Evolutionary conservation across 2,888 invertebrate species (phyloP).

Genomic region (Lacanobia oleracea): DNA sequence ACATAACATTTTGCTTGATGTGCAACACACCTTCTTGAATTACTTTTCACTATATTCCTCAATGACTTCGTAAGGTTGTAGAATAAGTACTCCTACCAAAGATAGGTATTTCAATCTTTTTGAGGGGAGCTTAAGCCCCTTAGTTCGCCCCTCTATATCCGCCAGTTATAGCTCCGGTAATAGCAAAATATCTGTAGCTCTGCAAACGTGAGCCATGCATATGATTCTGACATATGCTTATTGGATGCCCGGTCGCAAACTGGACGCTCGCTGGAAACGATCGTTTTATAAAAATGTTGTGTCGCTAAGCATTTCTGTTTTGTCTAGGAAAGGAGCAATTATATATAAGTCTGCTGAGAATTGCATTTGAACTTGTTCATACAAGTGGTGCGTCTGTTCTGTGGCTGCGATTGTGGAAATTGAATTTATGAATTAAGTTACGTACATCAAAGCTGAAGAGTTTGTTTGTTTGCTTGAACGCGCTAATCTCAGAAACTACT

Average conservation of each 20-base stretch:
- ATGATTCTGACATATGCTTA: slow-evolving; percentile 72
- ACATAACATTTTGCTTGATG: too few relatives aligned
- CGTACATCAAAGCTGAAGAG: too few relatives aligned
- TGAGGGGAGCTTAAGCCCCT: too few relatives aligned
- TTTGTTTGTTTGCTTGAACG: too few relatives aligned
- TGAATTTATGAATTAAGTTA: neutral
- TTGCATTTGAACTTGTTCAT: slow-evolving; percentile 13
- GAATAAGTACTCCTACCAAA: too few relatives aligned
- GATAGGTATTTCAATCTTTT: too few relatives aligned
- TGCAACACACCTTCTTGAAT: too few relatives aligned
- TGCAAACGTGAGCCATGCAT: slow-evolving; percentile 63
- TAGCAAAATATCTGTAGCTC: slow-evolving; percentile 61
- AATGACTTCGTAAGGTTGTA: too few relatives aligned
- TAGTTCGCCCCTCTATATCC: too few relatives aligned
- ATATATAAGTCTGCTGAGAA: slow-evolving; percentile 42
- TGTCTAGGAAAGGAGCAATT: slow-evolving; percentile 58
- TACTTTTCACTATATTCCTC: too few relatives aligned
- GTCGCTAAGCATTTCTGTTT: slow-evolving; percentile 58
- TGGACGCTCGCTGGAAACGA: slow-evolving; percentile 64
- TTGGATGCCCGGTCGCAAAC: slow-evolving; percentile 70
- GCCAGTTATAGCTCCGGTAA: slow-evolving; percentile 52
- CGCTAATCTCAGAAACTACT: too few relatives aligned
- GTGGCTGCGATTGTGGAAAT: too few relatives aligned
- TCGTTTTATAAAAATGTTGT: slow-evolving; percentile 65
- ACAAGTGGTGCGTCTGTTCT: neutral